phyloP scores from a whole-genome alignment of 2,797 vertebrate species.

The Rhinogobio ventralis region DNA sequence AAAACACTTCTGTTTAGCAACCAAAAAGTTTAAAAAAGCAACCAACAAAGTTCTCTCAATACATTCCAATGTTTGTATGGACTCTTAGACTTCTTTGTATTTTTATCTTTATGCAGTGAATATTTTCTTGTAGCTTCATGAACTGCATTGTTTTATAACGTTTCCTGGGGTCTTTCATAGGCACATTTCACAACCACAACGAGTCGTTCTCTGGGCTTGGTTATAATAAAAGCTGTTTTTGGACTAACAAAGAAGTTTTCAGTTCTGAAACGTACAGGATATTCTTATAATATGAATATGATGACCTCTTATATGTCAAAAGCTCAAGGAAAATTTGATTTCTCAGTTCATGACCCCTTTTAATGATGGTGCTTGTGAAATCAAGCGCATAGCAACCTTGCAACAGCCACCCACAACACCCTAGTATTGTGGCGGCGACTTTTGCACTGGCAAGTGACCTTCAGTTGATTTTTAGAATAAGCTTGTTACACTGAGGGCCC shows the following conservation, averaged over 20 bases:
- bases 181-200: no score
- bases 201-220: no score
- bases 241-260: no score
- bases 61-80: no score
- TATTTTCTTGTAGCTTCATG: not conserved
- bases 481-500: not conserved
- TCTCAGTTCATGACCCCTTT: not conserved
- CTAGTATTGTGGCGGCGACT: not conserved
- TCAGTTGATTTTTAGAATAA: not conserved
- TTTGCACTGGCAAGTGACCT: not conserved
- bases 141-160: no score
- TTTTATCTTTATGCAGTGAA: not conserved
- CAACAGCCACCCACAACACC: not conserved
- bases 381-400: not conserved
- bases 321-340: no score
- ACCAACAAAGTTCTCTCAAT: not conserved
- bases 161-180: no score
- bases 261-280: no score
- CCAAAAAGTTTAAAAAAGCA: not conserved
- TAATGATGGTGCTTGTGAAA: conserved; percentile 6
- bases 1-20: not conserved
- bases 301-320: no score
- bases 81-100: not conserved
- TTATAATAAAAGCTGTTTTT: no score
- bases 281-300: no score